These are phyloP conservation scores for Doris montereyensis DNA, from an alignment of 2,888 invertebrate genomes.

Conservation along the genomic window DNA sequence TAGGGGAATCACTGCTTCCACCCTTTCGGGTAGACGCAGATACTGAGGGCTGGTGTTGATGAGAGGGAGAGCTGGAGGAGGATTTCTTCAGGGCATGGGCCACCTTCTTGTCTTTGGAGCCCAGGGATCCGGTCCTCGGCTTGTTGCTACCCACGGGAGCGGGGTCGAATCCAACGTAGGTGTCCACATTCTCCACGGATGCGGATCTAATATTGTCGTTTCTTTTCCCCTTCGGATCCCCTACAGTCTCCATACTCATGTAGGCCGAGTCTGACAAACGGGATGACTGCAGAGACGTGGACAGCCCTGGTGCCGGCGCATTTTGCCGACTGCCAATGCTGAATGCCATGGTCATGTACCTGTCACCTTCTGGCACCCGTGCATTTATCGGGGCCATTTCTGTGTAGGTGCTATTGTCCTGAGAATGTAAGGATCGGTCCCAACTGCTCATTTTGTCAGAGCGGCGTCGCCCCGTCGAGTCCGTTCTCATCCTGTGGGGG, in stretches of 20 bases:
- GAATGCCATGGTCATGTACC: conserved; percentile 35
- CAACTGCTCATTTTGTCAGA: conserved; percentile 41
- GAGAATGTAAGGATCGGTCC: conserved; percentile 37
- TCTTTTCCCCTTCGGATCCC: background rate
- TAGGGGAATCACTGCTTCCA: conserved; percentile 35
- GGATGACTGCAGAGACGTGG: background rate
- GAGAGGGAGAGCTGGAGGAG: background rate
- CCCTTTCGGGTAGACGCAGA: conserved; percentile 26
- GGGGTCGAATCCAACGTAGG: conserved; percentile 45
- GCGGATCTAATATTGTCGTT: background rate
- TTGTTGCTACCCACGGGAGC: conserved; percentile 12
- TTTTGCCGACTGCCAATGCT: background rate
- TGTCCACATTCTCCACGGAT: conserved; percentile 43
- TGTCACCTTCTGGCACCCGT: background rate
- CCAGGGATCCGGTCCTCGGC: conserved; percentile 36
- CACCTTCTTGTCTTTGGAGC: conserved; percentile 36
- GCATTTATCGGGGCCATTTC: conserved; percentile 49
- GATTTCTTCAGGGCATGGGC: background rate
- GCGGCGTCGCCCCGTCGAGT: conserved; percentile 42
- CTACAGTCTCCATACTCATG: conserved; percentile 36
- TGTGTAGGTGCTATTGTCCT: conserved; percentile 49
- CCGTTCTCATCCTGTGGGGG: conserved; percentile 42
- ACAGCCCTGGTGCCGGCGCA: background rate
- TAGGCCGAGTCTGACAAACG: conserved; percentile 27
- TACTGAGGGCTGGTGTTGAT: background rate